phyloP scores from a whole-genome alignment of 2,113 vertebrate genomes.

The Montifringilla adamsi region DNA sequence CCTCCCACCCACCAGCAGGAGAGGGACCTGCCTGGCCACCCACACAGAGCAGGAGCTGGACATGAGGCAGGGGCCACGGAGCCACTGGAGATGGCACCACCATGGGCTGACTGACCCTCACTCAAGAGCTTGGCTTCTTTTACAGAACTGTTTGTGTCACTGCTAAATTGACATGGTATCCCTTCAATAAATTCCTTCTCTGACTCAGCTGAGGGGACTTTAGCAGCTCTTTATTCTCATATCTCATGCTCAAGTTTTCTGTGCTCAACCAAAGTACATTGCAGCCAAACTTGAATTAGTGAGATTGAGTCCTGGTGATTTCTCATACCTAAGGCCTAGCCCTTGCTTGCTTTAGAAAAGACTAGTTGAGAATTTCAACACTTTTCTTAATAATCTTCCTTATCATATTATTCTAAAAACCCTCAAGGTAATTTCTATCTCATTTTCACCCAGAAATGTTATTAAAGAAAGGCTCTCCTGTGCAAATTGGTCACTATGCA shows the following conservation, averaged over 20 bases:
- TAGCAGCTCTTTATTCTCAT: background rate
- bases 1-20: background rate
- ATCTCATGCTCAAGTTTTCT: background rate
- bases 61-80: rapidly evolving
- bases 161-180: background rate
- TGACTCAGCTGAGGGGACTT: background rate
- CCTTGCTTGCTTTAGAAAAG: background rate
- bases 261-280: background rate
- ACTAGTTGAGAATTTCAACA: background rate
- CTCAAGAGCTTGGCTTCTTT: background rate
- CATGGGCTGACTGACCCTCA: background rate
- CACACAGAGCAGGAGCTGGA: background rate
- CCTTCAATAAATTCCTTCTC: background rate
- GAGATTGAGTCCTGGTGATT: background rate
- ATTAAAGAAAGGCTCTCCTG: background rate
- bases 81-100: background rate
- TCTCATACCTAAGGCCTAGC: background rate
- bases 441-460: background rate
- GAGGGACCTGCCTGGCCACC: background rate
- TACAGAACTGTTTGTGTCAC: background rate
- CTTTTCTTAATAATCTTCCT: background rate
- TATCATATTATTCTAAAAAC: background rate
- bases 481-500: background rate
- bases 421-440: background rate
- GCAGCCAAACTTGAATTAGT: background rate